phyloP scores from a whole-genome alignment of 2,113 vertebrate species.

The Nettapus auritus region DNA sequence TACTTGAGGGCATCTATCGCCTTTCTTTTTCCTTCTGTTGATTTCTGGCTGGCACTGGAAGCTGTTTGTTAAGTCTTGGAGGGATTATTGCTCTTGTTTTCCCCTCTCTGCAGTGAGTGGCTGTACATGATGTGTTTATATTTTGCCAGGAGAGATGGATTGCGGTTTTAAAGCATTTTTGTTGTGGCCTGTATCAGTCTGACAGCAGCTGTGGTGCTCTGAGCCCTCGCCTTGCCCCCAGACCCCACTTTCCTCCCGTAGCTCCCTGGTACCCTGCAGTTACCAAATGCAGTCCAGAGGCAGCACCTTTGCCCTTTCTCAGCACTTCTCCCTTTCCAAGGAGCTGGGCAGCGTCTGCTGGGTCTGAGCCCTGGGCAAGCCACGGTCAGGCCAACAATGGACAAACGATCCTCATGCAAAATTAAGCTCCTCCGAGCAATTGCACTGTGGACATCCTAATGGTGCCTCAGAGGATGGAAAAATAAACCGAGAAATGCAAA shows the following conservation, averaged over 20 bases:
- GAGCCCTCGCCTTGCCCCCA: background rate
- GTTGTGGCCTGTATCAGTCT: background rate
- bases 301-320: background rate
- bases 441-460: background rate
- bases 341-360: background rate
- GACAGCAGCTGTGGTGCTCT: background rate
- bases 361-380: background rate
- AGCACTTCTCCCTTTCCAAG: background rate
- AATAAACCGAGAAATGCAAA: background rate
- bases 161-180: background rate
- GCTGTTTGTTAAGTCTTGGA: background rate
- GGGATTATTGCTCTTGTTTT: background rate
- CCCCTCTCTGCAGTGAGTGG: background rate
- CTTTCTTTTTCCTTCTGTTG: background rate
- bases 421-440: conserved; percentile 10
- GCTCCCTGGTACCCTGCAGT: background rate
- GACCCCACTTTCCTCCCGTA: background rate
- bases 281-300: background rate
- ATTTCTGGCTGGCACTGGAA: background rate
- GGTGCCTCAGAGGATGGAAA: background rate
- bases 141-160: background rate
- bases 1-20: background rate
- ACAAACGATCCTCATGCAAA: background rate
- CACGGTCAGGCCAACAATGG: background rate
- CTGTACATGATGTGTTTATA: background rate